phyloP scores from a whole-genome alignment of 2,888 invertebrate species.

The Parthenolecanium corni region DNA sequence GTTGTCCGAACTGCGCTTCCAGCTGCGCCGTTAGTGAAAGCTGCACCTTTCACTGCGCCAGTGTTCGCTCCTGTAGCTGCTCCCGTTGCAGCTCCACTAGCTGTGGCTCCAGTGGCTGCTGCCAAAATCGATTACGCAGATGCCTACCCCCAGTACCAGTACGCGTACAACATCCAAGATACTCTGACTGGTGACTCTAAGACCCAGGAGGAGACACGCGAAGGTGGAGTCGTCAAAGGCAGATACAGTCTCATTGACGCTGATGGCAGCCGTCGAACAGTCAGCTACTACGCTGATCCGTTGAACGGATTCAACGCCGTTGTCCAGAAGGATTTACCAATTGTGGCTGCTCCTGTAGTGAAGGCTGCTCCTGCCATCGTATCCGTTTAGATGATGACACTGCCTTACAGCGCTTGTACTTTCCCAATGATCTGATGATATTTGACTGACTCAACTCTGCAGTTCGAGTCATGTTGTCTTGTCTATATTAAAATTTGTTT shows the following conservation, averaged over 20 bases:
- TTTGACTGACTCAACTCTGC: background rate
- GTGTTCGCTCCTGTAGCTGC: conserved; percentile 5
- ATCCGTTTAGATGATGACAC: background rate
- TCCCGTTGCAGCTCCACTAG: conserved; percentile 5
- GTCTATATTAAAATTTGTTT: background rate
- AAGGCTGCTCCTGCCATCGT: conserved; percentile 17
- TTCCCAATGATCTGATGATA: conserved; percentile 15
- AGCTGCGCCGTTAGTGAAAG: background rate
- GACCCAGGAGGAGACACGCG: conserved; percentile 36
- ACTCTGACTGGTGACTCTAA: conserved; percentile 37
- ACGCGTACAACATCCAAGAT: conserved; percentile 34
- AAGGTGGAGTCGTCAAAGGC: conserved; percentile 38
- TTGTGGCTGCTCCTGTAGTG: conserved; percentile 30
- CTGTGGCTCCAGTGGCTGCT: conserved; percentile 35
- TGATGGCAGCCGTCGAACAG: conserved; percentile 36
- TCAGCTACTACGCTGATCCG: conserved; percentile 39
- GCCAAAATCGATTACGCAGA: conserved; percentile 33
- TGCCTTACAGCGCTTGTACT: background rate
- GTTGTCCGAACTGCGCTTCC: background rate
- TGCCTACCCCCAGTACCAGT: conserved; percentile 34
- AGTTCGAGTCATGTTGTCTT: background rate
- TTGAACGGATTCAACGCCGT: conserved; percentile 38
- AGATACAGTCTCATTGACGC: conserved; percentile 35
- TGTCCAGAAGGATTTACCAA: conserved; percentile 35
- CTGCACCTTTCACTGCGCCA: background rate